phyloP scores from a whole-genome alignment of 2,888 invertebrate species.

The Neuroscelio doddi region DNA sequence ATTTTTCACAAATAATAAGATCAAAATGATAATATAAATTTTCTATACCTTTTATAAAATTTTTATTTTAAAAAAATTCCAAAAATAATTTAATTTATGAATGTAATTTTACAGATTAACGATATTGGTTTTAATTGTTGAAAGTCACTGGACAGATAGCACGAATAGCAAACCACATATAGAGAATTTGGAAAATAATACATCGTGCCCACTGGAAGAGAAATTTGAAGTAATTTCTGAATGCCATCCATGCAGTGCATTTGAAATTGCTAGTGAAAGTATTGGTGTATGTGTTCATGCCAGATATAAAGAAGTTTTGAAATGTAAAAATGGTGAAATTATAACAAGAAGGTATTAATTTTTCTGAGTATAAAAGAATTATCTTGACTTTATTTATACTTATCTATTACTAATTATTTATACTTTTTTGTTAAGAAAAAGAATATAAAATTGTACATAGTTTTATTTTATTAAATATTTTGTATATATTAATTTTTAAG shows the following conservation, averaged over 20 bases:
- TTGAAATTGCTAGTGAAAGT: constrained; percentile 87
- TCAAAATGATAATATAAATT: no score
- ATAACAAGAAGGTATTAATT: constrained; percentile 86
- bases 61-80: neutral
- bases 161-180: constrained; percentile 78
- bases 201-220: constrained; percentile 84
- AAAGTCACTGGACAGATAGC: constrained; percentile 82
- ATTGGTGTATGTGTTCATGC: constrained; percentile 88
- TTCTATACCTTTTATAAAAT: no score
- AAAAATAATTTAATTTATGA: constrained; percentile 65
- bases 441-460: no score
- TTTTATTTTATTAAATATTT: no score
- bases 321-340: constrained; percentile 86
- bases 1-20: no score
- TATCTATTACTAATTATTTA: no score
- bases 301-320: constrained; percentile 86
- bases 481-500: no score
- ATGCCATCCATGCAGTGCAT: constrained; percentile 90
- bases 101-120: constrained; percentile 88
- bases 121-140: constrained; percentile 85
- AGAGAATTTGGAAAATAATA: constrained; percentile 80
- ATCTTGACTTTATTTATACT: no score
- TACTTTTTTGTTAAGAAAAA: no score
- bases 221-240: constrained; percentile 81
- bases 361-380: no score